Evolutionary conservation across 2,888 invertebrate genomes (phyloP), one percentile per base, ranked within the genome.

Genomic region (Bhutanitis thaidina): DNA sequence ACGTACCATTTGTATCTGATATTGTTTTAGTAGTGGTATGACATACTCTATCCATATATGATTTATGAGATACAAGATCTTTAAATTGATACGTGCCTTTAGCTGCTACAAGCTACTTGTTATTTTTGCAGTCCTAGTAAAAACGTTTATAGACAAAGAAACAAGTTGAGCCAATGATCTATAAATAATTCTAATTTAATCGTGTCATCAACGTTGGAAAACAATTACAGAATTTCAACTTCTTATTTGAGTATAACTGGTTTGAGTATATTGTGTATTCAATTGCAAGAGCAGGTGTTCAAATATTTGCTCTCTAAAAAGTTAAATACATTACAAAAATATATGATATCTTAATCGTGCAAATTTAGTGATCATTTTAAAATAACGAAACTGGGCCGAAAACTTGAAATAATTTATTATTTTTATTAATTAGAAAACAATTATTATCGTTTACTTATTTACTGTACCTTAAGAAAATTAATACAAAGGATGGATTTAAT

Each of bases 201-300:
- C 36, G 36, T 46, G 32, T 29, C 25, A 9, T 46, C 39, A 43
- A 34, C 40, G 35, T n/a, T 16, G 34, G 16, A 36, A 36, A 34
- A 44, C 20, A 29, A 30, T 52, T 49, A 56, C 27, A 50, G 43
- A 46, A 47, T 52, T 52, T 41, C 16, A 25, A 35, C 29, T 37
- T 50, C 53, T 44, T 54, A 50, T 46, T 20, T 20, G 20, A 20
- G 30, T 48, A 44, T 47, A 36, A n/a, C 30, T 55, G 32, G 5
- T 14, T 20, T 29, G 36, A 57, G 38, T 56, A 53, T 52, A 46
- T 20, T 29, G 36, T 58, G 38, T 56, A 53, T 53, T 46, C 61
- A 63, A 59, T 57, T 64, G 60, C 54, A 52, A 55, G 30, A 54
- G 52, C 64, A 66, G 64, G 60, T 67, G 62, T 62, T 57, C 59